phyloP scores from a whole-genome alignment of 1,140 invertebrate genomes.

The Chironomus striatipennis region DNA sequence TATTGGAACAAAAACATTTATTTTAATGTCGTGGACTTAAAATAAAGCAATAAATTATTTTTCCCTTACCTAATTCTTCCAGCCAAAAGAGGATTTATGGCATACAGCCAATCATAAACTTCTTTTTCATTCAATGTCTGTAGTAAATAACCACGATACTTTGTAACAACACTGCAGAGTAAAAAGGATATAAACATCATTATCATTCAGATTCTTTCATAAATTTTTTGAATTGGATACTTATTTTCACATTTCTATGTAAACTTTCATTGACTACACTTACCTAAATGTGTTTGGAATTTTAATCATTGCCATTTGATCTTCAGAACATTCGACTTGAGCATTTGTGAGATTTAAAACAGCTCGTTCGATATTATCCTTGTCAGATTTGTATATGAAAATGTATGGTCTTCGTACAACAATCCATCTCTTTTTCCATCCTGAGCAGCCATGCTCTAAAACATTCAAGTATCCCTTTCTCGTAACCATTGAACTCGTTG shows the following conservation, averaged over 20 bases:
- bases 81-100: slow-evolving; percentile 95
- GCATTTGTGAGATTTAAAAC: slow-evolving; percentile 96
- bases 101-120: slow-evolving; percentile 98
- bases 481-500: slow-evolving; percentile 93
- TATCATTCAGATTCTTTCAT: not conserved
- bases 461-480: slow-evolving; percentile 92
- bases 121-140: slow-evolving; percentile 95
- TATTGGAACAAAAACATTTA: not conserved
- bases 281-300: slow-evolving; percentile 83
- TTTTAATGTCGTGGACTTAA: no score
- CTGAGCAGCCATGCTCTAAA: slow-evolving; percentile 91
- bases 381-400: slow-evolving; percentile 96
- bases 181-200: slow-evolving; percentile 20
- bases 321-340: slow-evolving; percentile 92
- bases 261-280: not conserved
- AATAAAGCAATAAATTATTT: not conserved
- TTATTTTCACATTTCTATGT: no score
- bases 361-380: slow-evolving; percentile 92
- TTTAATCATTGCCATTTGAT: slow-evolving; percentile 90
- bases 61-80: slow-evolving; percentile 81
- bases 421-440: slow-evolving; percentile 97
- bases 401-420: slow-evolving; percentile 97
- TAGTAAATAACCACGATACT: slow-evolving; percentile 89
- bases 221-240: not conserved
- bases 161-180: slow-evolving; percentile 81